These are phyloP conservation scores for Melanotus villosus DNA, from an alignment of 2,888 invertebrate species.

Conservation along the genomic window DNA sequence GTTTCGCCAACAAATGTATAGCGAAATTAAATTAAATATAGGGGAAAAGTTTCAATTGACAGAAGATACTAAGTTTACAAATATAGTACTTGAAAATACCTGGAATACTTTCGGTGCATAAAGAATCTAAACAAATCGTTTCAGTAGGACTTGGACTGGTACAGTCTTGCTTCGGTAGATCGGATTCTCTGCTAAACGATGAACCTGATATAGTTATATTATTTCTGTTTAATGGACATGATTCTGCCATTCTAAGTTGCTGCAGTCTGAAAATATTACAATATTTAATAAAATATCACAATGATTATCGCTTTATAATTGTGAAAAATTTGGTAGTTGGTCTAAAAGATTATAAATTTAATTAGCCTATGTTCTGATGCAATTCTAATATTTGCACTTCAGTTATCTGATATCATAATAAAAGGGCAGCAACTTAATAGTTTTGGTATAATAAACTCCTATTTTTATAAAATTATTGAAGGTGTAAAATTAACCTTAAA, in stretches of 20 bases:
- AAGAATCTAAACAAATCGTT: slow-evolving; percentile 64
- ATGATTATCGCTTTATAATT: not conserved
- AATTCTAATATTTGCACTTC: too few species aligned
- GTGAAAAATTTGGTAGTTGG: not conserved
- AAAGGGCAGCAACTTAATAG: too few species aligned
- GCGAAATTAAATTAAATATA: too few species aligned
- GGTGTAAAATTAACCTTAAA: too few species aligned
- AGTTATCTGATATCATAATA: too few species aligned
- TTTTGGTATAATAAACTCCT: too few species aligned
- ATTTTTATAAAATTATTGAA: too few species aligned
- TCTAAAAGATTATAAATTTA: too few species aligned
- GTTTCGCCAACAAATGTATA: too few species aligned
- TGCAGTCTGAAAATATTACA: slow-evolving; percentile 28
- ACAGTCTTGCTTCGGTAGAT: slow-evolving; percentile 65
- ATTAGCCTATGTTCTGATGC: too few species aligned
- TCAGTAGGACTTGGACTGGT: slow-evolving; percentile 67
- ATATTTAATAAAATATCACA: not conserved
- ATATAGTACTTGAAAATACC: slow-evolving; percentile 49
- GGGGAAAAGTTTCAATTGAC: too few species aligned
- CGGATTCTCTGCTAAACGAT: slow-evolving; percentile 59
- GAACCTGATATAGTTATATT: slow-evolving; percentile 56
- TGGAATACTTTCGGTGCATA: slow-evolving; percentile 59
- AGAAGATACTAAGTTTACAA: not conserved
- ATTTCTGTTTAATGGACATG: slow-evolving; percentile 63
- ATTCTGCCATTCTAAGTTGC: slow-evolving; percentile 68